Evolutionary conservation across 1,140 invertebrate genomes (phyloP).

Genomic region (Habropoda laboriosa): DNA sequence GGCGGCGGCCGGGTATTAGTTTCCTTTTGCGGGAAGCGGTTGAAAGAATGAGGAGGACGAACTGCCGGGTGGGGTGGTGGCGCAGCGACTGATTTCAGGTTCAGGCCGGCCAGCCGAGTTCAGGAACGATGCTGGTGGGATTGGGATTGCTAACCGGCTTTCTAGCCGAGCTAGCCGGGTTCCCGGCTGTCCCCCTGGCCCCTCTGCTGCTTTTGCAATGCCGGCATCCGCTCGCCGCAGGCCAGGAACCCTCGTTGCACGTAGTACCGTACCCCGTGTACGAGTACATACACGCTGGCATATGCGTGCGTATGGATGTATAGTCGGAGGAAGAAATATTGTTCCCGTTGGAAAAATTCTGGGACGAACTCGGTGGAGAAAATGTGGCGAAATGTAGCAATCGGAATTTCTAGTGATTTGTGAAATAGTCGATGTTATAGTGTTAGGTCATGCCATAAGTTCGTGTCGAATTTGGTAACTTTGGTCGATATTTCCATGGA

Average conservation of each 20-base stretch:
- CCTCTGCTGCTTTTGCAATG: constrained; percentile 67
- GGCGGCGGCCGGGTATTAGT: constrained; percentile 63
- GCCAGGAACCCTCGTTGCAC: constrained; percentile 63
- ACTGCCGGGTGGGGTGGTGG: constrained; percentile 53
- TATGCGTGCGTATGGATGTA: background rate
- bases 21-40: constrained; percentile 64
- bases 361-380: too few species aligned
- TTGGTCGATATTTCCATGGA: too few species aligned
- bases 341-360: too few species aligned
- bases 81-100: constrained; percentile 66
- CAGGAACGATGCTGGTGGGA: constrained; percentile 68
- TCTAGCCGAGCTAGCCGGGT: constrained; percentile 62
- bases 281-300: constrained; percentile 39
- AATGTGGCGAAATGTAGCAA: too few species aligned
- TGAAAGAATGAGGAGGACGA: constrained; percentile 59
- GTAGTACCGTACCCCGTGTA: constrained; percentile 42
- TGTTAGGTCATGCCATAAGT: too few species aligned
- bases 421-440: too few species aligned
- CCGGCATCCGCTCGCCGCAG: constrained; percentile 69
- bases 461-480: too few species aligned
- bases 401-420: too few species aligned
- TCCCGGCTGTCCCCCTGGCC: constrained; percentile 28
- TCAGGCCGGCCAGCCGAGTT: constrained; percentile 63
- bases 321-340: too few species aligned
- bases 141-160: constrained; percentile 77